A percentile compares a stretch with the other conserved stretches of the same genome.
Evolutionary conservation across 2,888 invertebrate species (phyloP).

Genomic region (Pollenia amentaria): DNA sequence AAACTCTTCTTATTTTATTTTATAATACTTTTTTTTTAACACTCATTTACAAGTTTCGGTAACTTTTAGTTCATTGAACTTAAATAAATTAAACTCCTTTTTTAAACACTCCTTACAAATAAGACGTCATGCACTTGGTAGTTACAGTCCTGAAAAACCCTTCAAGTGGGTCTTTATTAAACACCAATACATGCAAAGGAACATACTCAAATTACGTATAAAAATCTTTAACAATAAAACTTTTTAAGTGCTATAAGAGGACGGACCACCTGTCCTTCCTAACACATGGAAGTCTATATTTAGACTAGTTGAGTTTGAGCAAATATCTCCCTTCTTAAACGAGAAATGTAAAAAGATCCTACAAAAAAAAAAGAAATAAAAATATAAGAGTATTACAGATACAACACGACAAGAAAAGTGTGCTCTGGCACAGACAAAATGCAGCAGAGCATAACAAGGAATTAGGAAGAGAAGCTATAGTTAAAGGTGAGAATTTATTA

Average conservation of each 20-base stretch:
- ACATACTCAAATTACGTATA: neutral
- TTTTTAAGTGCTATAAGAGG: constrained; percentile 6
- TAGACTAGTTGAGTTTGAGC: constrained; percentile 67
- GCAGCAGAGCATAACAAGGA: constrained; percentile 65
- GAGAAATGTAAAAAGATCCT: constrained; percentile 54
- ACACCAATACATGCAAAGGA: neutral
- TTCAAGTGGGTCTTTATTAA: constrained; percentile 34
- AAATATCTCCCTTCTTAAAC: constrained; percentile 52
- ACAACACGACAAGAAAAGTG: constrained; percentile 63
- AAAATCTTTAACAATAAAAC: constrained; percentile 50
- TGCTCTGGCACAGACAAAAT: constrained; percentile 53
- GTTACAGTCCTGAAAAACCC: constrained; percentile 5
- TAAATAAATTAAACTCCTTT: constrained; percentile 32
- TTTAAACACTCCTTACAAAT: constrained; percentile 32
- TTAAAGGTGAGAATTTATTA: neutral
- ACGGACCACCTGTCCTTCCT: constrained; percentile 68
- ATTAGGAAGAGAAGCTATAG: constrained; percentile 30
- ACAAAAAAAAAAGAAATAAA: constrained; percentile 23
- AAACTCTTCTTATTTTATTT: neutral
- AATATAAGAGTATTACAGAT: constrained; percentile 36
- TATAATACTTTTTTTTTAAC: neutral
- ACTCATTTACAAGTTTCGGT: neutral
- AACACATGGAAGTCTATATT: constrained; percentile 70
- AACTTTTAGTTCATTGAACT: constrained; percentile 56
- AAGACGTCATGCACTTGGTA: neutral